phyloP scores from a whole-genome alignment of 2,888 invertebrate species.

The Escarpia spicata region DNA sequence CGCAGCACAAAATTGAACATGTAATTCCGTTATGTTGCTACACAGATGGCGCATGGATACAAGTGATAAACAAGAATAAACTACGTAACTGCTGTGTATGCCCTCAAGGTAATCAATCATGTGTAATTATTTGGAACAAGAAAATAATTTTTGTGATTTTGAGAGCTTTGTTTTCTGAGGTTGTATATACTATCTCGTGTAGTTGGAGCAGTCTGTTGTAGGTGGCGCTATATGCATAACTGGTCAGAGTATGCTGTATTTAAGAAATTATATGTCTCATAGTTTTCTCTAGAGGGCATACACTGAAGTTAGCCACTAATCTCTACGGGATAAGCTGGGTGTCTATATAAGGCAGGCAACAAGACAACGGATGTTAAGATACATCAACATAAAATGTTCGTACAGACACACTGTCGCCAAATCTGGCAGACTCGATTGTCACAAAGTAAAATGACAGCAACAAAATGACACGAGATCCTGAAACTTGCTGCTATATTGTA shows the following conservation, averaged over 20 bases:
- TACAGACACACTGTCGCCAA: background rate
- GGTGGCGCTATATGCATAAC: no score
- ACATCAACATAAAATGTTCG: background rate
- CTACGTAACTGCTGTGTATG: background rate
- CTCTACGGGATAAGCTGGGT: background rate
- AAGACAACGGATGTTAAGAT: background rate
- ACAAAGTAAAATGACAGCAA: background rate
- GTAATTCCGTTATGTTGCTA: no score
- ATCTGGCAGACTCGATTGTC: background rate
- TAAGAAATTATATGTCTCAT: no score
- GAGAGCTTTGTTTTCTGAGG: no score
- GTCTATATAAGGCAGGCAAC: background rate
- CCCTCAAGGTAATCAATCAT: background rate
- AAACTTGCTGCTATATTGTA: background rate
- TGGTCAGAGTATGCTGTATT: no score
- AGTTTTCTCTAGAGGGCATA: background rate
- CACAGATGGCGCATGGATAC: background rate
- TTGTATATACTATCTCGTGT: no score
- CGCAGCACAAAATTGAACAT: no score
- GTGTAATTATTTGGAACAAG: no score
- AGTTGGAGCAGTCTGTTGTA: no score
- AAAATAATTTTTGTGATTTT: no score
- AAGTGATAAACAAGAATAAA: background rate
- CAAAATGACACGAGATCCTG: background rate
- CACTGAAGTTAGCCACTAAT: background rate